Percentiles rank a stretch among this genome's conserved stretches.
Evolutionary conservation across 2,113 vertebrate species (phyloP).

Genomic region (Gopherus evgoodei): DNA sequence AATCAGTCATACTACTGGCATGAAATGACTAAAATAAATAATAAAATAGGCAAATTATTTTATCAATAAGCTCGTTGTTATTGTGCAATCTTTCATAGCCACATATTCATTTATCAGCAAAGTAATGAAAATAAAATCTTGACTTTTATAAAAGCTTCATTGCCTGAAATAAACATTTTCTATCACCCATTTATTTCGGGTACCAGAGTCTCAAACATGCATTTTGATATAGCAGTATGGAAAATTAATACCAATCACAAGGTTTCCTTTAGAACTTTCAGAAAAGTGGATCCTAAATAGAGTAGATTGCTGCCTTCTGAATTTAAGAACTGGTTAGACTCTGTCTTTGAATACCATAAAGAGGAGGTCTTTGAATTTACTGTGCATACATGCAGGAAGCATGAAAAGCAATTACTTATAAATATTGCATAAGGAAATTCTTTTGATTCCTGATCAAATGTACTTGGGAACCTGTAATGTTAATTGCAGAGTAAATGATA

Average conservation of each 20-base stretch:
- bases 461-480: not conserved
- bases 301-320: not conserved
- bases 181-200: conserved; percentile 46
- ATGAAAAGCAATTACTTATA: conserved; percentile 67
- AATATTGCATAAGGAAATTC: conserved; percentile 16
- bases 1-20: not conserved
- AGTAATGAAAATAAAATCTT: conserved; percentile 19
- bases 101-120: conserved; percentile 3
- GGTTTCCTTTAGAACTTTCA: conserved; percentile 53
- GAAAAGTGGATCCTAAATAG: not conserved
- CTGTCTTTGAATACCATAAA: not conserved
- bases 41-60: conserved; percentile 40
- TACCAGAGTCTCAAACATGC: conserved; percentile 13
- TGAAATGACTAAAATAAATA: conserved; percentile 10
- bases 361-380: not conserved
- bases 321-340: not conserved
- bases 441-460: conserved; percentile 48
- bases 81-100: conserved; percentile 19
- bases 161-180: not conserved
- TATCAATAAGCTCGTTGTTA: conserved; percentile 35
- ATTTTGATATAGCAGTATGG: conserved; percentile 28
- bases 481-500: conserved; percentile 25
- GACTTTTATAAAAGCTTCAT: conserved; percentile 38
- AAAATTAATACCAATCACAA: conserved; percentile 53
- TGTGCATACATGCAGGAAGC: conserved; percentile 3